phyloP scores from a whole-genome alignment of 1,140 invertebrate genomes.

The Dreissena polymorpha region DNA sequence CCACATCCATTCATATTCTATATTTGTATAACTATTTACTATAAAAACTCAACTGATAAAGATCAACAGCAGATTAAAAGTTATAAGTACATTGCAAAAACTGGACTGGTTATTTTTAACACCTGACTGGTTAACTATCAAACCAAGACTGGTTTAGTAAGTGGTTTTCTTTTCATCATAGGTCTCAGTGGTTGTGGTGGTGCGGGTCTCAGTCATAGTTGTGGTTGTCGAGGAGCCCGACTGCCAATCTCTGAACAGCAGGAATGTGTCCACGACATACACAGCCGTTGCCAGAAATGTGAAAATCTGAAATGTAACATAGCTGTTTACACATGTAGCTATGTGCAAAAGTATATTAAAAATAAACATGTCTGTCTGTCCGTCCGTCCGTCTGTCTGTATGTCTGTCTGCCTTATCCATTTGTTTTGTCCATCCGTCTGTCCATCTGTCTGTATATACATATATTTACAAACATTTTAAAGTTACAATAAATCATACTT shows the following conservation, averaged over 20 bases:
- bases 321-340: neutral
- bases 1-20: too few relatives aligned
- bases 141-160: slow-evolving; percentile 58
- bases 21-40: too few relatives aligned
- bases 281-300: slow-evolving; percentile 67
- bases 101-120: too few relatives aligned
- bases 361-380: neutral
- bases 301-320: slow-evolving; percentile 69
- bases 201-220: slow-evolving; percentile 22
- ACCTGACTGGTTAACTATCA: too few relatives aligned
- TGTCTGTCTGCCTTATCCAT: too few relatives aligned
- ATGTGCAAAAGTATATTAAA: neutral
- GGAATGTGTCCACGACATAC: slow-evolving; percentile 71
- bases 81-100: too few relatives aligned
- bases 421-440: too few relatives aligned
- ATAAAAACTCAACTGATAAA: too few relatives aligned
- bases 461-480: neutral
- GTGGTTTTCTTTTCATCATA: slow-evolving; percentile 67
- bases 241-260: slow-evolving; percentile 69
- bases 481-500: neutral
- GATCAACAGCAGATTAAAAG: too few relatives aligned
- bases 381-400: too few relatives aligned
- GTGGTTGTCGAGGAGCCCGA: slow-evolving; percentile 17
- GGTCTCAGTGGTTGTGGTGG: slow-evolving; percentile 64
- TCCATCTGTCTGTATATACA: neutral